Conservation (phyloP, 2,797 vertebrate species). For the Myiothlypis chrysogaster region DNA sequence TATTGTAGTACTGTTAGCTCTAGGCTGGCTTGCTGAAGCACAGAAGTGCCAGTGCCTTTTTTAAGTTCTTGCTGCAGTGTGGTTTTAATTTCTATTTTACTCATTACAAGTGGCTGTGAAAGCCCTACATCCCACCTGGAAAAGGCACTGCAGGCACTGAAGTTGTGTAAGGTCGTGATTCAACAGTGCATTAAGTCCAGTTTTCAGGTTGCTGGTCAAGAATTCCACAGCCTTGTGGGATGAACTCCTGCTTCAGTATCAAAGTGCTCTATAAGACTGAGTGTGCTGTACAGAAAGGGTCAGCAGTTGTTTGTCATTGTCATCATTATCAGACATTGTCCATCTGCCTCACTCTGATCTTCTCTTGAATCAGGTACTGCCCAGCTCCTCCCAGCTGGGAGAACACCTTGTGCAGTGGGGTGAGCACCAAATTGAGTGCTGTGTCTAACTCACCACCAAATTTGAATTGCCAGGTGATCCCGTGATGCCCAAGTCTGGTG, state of each 20-base stretch:
- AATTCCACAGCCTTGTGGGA: not conserved
- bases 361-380: not conserved
- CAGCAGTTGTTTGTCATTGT: not conserved
- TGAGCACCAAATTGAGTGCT: not conserved
- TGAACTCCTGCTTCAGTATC: not conserved
- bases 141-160: not conserved
- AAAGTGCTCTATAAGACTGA: not conserved
- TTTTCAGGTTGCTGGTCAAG: not conserved
- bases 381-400: not conserved
- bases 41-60: not conserved
- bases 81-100: not conserved
- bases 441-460: not conserved
- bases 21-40: not conserved
- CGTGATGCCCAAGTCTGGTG: fast-evolving
- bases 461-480: not conserved
- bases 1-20: not conserved
- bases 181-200: not conserved
- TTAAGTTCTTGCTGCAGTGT: not conserved
- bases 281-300: not conserved
- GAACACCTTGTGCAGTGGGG: not conserved
- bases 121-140: not conserved
- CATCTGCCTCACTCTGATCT: not conserved
- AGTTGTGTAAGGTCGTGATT: not conserved
- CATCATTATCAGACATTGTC: not conserved
- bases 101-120: not conserved